A percentile compares a stretch with the other conserved stretches of the same genome.
phyloP scores from a whole-genome alignment of 1,140 invertebrate genomes.

The Kradibia gibbosae region DNA sequence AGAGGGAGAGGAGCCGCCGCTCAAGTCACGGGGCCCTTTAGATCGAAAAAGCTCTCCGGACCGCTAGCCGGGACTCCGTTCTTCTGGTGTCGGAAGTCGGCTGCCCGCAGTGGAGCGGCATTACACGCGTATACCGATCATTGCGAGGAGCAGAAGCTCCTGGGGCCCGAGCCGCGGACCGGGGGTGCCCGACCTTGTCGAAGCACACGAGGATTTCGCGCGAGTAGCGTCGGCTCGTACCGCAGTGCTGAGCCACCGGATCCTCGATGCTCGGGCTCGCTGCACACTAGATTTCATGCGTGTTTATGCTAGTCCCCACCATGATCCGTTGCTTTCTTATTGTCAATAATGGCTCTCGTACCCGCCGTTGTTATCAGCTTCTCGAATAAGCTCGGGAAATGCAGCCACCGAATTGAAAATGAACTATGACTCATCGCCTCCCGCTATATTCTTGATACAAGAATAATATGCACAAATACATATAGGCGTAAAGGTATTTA shows the following conservation, averaged over 20 bases:
- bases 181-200: not conserved
- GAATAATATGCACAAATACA: no score
- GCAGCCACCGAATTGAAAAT: no score
- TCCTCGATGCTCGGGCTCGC: not conserved
- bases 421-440: no score
- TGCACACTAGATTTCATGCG: not conserved
- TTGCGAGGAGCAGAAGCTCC: not conserved
- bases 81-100: no score
- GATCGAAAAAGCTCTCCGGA: not conserved
- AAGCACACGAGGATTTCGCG: not conserved
- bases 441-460: no score
- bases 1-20: no score
- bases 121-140: no score
- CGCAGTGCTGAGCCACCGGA: not conserved
- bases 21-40: no score
- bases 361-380: no score
- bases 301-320: not conserved
- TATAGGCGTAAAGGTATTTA: no score
- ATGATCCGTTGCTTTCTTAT: conserved; percentile 4
- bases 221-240: not conserved
- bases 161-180: not conserved
- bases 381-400: not conserved
- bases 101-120: no score
- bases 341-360: not conserved
- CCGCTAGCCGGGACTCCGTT: not conserved